A percentile compares a stretch with the other conserved stretches of the same genome.
These are phyloP conservation scores for Patiria miniata DNA, from an alignment of 35 echinoderm and acorn worm species.

Conservation along the genomic window DNA sequence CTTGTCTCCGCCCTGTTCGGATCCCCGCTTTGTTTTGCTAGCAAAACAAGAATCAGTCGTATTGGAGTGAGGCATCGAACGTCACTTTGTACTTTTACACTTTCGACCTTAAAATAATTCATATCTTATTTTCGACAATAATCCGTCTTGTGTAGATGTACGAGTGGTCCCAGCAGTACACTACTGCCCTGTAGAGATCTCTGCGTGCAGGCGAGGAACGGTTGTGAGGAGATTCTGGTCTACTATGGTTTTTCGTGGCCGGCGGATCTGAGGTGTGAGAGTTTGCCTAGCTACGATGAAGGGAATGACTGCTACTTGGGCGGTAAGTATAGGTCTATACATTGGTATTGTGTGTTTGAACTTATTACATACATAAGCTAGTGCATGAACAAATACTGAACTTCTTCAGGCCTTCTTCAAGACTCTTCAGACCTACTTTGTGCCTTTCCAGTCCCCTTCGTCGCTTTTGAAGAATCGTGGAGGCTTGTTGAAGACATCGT, in stretches of 20 bases:
- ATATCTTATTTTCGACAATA: background rate
- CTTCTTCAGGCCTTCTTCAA: background rate
- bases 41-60: background rate
- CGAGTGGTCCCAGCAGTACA: background rate
- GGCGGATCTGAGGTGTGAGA: slow-evolving; percentile 36
- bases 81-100: background rate
- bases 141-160: background rate
- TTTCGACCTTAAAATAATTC: too few species aligned
- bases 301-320: too few species aligned
- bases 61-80: background rate
- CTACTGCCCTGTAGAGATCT: slow-evolving; percentile 41
- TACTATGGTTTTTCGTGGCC: slow-evolving; percentile 76
- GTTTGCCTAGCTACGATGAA: slow-evolving; percentile 12
- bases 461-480: too few species aligned
- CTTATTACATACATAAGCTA: too few species aligned
- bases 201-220: slow-evolving; percentile 41
- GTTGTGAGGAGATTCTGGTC: slow-evolving; percentile 59
- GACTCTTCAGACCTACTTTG: background rate
- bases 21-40: background rate
- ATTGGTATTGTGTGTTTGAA: too few species aligned
- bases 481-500: too few species aligned
- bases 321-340: too few species aligned
- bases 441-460: too few species aligned
- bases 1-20: too few species aligned
- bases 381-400: background rate